phyloP scores from a whole-genome alignment of 2,797 vertebrate genomes.

The Sitta carolinensis region DNA sequence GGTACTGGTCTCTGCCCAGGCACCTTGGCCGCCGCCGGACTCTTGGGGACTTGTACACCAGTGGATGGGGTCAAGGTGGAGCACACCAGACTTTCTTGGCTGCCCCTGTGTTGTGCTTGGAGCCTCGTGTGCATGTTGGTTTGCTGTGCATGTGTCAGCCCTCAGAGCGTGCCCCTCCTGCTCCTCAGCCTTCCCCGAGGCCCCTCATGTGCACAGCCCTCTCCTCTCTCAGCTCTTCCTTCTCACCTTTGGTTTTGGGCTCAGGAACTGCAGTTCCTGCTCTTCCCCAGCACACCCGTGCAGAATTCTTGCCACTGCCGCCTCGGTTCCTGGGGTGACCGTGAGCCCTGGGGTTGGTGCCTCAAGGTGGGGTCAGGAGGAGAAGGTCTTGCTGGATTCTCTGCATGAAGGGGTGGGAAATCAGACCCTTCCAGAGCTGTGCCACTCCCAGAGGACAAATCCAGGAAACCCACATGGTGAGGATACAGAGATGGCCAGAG shows the following conservation, averaged over 20 bases:
- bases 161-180: not conserved
- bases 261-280: not conserved
- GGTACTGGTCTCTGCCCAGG: conserved; percentile 96
- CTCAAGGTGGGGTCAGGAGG: not conserved
- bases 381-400: not conserved
- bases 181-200: not conserved
- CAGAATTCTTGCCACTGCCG: not conserved
- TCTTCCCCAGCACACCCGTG: not conserved
- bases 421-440: not conserved
- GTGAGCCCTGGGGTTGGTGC: not conserved
- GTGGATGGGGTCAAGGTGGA: conserved; percentile 97
- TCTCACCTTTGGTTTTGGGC: not conserved
- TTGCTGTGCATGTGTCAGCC: conserved; percentile 46
- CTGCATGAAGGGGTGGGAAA: not conserved
- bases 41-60: conserved; percentile 95
- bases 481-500: not conserved
- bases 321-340: not conserved
- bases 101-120: conserved; percentile 52
- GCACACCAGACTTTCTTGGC: conserved; percentile 59
- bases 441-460: not conserved
- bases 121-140: conserved; percentile 67
- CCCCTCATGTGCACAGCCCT: not conserved
- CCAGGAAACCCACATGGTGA: not conserved
- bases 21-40: conserved; percentile 92
- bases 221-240: not conserved